Evolutionary conservation across 2,797 vertebrate species (phyloP).

Genomic region (Rachycentron canadum): DNA sequence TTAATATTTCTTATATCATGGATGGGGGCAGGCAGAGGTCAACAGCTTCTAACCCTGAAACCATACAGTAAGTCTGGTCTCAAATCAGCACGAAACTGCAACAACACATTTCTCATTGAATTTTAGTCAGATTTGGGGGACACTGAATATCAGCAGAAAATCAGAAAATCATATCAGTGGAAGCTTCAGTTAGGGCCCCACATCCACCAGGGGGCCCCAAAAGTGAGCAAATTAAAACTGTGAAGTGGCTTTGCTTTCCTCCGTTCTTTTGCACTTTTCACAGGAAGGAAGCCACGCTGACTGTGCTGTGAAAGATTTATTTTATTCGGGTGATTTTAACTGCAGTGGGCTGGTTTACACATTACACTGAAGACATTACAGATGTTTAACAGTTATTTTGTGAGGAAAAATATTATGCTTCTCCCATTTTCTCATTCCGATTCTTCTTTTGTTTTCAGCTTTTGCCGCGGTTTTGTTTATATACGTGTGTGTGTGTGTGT

Average conservation of each 20-base stretch:
- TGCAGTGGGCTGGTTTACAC: neutral
- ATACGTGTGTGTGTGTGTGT: neutral
- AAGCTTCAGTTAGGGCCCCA: neutral
- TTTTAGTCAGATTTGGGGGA: neutral
- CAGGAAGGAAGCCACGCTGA: neutral
- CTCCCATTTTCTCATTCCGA: neutral
- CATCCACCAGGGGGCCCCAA: constrained; percentile 68
- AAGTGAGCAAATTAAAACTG: constrained; percentile 46
- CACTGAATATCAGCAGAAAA: constrained; percentile 1
- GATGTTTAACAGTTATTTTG: neutral
- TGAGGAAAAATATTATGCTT: neutral
- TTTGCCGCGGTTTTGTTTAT: neutral
- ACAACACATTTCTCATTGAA: neutral
- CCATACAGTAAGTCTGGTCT: neutral
- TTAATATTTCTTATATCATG: neutral
- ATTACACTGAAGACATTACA: neutral
- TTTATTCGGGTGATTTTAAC: neutral
- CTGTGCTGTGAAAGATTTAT: neutral
- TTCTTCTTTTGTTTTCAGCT: neutral
- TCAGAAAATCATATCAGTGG: neutral
- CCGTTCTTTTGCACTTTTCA: neutral
- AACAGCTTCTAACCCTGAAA: neutral
- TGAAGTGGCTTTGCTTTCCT: neutral
- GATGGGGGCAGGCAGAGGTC: neutral
- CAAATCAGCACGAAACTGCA: neutral